Conservation (phyloP, 2,113 vertebrate species). For the Embiotoca jacksoni region DNA sequence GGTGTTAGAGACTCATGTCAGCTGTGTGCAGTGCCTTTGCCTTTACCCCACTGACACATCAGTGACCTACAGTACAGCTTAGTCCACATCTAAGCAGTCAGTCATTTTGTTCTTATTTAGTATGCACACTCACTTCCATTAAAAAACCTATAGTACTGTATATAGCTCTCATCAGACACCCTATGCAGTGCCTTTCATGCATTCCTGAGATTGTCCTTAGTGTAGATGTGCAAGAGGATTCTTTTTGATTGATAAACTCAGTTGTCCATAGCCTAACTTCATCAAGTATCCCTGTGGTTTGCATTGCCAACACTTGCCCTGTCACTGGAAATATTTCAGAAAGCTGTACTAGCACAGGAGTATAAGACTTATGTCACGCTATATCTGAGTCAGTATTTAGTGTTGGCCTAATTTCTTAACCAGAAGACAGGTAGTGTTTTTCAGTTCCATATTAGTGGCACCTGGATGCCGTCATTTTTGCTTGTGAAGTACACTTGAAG, state of each 20-base stretch:
- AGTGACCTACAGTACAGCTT: conserved; percentile 22
- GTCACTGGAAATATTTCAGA: conserved; percentile 23
- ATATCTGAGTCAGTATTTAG: conserved; percentile 37
- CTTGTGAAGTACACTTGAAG: conserved; percentile 17
- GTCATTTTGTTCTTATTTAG: conserved; percentile 36
- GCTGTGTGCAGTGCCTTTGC: conserved; percentile 35
- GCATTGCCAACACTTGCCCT: conserved; percentile 25
- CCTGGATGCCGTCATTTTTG: conserved; percentile 23
- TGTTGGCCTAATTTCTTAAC: conserved; percentile 29
- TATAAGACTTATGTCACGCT: conserved; percentile 16
- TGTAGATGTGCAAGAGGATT: conserved; percentile 18
- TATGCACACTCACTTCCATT: conserved; percentile 15
- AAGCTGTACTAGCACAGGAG: conserved; percentile 3
- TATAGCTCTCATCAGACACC: conserved; percentile 19
- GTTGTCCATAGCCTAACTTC: conserved; percentile 8
- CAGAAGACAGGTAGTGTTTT: conserved; percentile 40
- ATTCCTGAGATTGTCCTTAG: conserved; percentile 34
- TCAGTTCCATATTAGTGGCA: conserved; percentile 22
- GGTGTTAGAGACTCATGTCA: conserved; percentile 61
- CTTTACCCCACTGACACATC: conserved; percentile 43
- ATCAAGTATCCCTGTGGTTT: conserved; percentile 29
- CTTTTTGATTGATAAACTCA: conserved; percentile 20
- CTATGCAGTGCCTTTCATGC: conserved; percentile 11
- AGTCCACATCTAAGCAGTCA: conserved; percentile 25
- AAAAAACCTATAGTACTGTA: background rate